Conservation (phyloP, 2,113 vertebrate genomes). For the Plestiodon gilberti region DNA sequence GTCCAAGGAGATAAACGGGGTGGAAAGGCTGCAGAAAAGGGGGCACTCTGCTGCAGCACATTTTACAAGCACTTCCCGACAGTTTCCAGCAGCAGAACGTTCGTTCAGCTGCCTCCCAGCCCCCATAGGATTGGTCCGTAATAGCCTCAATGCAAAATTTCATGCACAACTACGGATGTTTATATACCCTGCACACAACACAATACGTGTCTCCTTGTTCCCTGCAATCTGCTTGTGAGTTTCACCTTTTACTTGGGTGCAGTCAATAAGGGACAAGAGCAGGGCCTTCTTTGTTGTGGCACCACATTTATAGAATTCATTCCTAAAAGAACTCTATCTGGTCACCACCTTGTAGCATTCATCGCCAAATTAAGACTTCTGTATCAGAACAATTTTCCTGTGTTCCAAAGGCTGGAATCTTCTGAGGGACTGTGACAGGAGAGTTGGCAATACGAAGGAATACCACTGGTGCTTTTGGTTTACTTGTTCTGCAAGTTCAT, state of each 20-base stretch:
- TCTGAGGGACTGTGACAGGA: too few species aligned
- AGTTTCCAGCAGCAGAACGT: too few species aligned
- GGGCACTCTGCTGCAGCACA: too few species aligned
- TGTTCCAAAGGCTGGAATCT: not conserved
- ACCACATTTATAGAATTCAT: not conserved
- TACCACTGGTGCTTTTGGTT: not conserved
- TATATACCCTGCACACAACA: too few species aligned
- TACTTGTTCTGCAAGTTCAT: not conserved
- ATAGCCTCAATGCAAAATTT: not conserved
- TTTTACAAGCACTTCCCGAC: too few species aligned
- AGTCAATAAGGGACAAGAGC: not conserved
- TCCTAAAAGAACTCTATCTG: not conserved
- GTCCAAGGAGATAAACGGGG: too few species aligned
- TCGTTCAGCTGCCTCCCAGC: too few species aligned
- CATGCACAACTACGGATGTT: not conserved
- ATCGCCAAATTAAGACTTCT: not conserved
- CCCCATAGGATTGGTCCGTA: too few species aligned
- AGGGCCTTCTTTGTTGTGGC: not conserved
- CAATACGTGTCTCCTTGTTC: not conserved
- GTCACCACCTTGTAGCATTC: not conserved
- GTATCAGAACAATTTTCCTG: not conserved
- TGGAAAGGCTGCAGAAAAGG: too few species aligned
- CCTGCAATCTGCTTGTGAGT: not conserved
- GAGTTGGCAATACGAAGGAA: not conserved
- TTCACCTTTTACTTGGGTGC: not conserved